A percentile compares a stretch with the other conserved stretches of the same genome.
Conservation (phyloP, 2,888 invertebrate genomes). For the Panopea generosa region DNA sequence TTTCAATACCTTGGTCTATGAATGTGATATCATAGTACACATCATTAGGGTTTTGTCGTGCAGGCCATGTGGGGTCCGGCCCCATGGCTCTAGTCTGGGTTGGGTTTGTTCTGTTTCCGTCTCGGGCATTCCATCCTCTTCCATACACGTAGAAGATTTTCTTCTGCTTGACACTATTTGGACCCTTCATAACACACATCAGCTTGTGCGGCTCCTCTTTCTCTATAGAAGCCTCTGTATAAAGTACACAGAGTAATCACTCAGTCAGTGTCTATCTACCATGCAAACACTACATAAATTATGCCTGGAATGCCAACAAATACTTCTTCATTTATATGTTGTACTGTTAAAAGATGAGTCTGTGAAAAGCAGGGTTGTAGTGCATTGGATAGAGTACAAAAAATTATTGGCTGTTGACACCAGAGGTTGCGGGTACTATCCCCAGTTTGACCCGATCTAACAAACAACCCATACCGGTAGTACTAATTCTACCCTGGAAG, state of each 20-base stretch:
- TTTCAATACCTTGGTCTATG: constrained; percentile 67
- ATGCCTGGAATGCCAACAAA: too few species aligned
- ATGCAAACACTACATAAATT: too few species aligned
- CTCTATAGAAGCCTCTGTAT: constrained; percentile 69
- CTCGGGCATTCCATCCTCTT: constrained; percentile 73
- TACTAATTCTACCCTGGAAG: too few species aligned
- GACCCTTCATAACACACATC: constrained; percentile 79
- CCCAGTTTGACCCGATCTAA: too few species aligned
- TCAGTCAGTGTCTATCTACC: too few species aligned
- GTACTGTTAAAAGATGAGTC: too few species aligned
- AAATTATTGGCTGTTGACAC: too few species aligned
- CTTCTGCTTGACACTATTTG: constrained; percentile 76
- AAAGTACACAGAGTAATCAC: neutral
- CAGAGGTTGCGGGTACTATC: too few species aligned
- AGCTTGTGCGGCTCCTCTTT: constrained; percentile 77
- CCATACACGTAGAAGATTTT: constrained; percentile 82
- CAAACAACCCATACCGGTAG: too few species aligned
- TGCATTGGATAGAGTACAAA: too few species aligned
- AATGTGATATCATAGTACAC: constrained; percentile 74
- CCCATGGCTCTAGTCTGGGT: constrained; percentile 66
- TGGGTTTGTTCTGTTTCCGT: constrained; percentile 67
- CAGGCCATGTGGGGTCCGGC: constrained; percentile 75
- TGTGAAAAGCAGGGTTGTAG: too few species aligned
- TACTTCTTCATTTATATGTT: too few species aligned
- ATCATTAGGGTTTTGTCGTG: constrained; percentile 71